These are phyloP conservation scores for Orgyia antiqua DNA, from an alignment of 2,888 invertebrate species.

Conservation along the genomic window DNA sequence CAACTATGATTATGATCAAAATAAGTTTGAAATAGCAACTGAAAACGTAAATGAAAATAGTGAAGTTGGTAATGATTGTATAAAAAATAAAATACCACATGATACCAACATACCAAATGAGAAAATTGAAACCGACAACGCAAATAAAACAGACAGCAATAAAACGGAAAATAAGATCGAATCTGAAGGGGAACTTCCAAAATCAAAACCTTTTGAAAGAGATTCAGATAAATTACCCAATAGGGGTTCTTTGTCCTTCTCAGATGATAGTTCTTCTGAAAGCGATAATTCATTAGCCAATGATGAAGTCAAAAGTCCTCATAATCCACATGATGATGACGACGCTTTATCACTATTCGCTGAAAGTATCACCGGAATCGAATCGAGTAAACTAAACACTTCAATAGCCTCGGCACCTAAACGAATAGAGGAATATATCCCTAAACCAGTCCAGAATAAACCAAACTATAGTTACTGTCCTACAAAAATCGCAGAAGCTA, in stretches of 20 bases:
- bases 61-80: background rate
- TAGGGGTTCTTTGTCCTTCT: background rate
- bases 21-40: background rate
- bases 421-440: conserved; percentile 43
- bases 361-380: conserved; percentile 58
- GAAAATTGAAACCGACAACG: background rate
- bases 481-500: conserved; percentile 27
- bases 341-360: conserved; percentile 61
- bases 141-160: background rate
- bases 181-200: conserved; percentile 1
- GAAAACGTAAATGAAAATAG: background rate
- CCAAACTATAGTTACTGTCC: conserved; percentile 34
- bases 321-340: conserved; percentile 36
- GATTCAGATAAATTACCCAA: background rate
- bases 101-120: background rate
- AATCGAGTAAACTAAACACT: conserved; percentile 32
- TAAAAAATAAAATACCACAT: background rate
- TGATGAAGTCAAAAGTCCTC: background rate
- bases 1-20: background rate
- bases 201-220: conserved; percentile 4
- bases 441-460: conserved; percentile 23
- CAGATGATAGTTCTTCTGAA: conserved; percentile 3
- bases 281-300: background rate
- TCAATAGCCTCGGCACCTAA: conserved; percentile 9
- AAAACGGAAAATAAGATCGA: background rate